These are phyloP conservation scores for Mandrillus leucophaeus DNA, from an alignment of 2,113 vertebrate genomes.

Conservation along the genomic window DNA sequence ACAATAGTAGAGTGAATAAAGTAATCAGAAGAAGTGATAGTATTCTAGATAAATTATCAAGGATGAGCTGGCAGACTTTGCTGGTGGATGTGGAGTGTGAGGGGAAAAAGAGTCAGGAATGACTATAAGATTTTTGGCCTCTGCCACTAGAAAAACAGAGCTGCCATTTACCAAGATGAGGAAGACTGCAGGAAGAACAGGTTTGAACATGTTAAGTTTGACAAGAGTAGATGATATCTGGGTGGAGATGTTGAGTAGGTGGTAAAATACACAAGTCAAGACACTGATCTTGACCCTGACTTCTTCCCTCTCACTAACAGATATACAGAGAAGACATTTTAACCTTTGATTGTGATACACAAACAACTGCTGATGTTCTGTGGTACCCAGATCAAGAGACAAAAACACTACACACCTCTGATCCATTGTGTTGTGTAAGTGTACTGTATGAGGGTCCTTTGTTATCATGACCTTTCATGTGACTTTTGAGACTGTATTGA, in stretches of 20 bases:
- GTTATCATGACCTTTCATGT: constrained; percentile 95
- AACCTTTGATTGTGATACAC: constrained; percentile 11
- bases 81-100: neutral
- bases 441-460: constrained; percentile 90
- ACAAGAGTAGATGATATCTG: neutral
- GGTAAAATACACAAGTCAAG: neutral
- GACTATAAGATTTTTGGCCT: neutral
- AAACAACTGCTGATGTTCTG: neutral
- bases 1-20: neutral
- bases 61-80: neutral
- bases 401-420: constrained; percentile 89
- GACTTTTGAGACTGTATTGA: constrained; percentile 97
- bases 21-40: neutral
- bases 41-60: neutral
- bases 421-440: constrained; percentile 88
- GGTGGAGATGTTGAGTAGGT: neutral
- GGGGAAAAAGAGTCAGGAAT: neutral
- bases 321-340: neutral
- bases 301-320: neutral
- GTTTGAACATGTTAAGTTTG: neutral
- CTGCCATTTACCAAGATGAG: neutral
- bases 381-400: neutral
- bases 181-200: neutral
- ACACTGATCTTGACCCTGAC: neutral
- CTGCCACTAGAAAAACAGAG: neutral